A percentile compares a stretch with the other conserved stretches of the same genome.
phyloP scores from a whole-genome alignment of 2,888 invertebrate genomes.

The Autographa pulchrina region DNA sequence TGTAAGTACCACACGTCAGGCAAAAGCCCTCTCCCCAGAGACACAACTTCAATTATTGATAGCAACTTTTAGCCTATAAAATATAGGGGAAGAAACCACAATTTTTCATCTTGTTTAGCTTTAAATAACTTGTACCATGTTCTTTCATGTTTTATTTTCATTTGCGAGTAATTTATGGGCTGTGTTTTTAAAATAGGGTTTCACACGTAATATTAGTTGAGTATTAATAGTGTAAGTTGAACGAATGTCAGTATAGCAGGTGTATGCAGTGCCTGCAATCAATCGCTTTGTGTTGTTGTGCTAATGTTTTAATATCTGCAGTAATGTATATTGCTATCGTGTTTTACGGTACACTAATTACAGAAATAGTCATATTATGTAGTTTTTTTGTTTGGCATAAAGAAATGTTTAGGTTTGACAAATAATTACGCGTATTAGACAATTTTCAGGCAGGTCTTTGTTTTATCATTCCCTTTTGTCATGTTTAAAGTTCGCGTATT shows the following conservation, averaged over 20 bases:
- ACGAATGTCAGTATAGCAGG: slow-evolving; percentile 46
- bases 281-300: slow-evolving; percentile 46
- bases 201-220: slow-evolving; percentile 42
- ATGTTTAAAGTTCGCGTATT: too few species aligned
- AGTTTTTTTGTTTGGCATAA: too few species aligned
- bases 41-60: slow-evolving; percentile 88
- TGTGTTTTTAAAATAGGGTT: slow-evolving; percentile 49
- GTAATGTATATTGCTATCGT: slow-evolving; percentile 31
- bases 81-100: slow-evolving; percentile 80
- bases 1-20: slow-evolving; percentile 60
- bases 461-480: too few species aligned
- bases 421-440: too few species aligned
- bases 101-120: slow-evolving; percentile 83
- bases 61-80: slow-evolving; percentile 87
- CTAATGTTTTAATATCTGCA: slow-evolving; percentile 44
- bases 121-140: slow-evolving; percentile 75
- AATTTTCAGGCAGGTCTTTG: too few species aligned
- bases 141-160: slow-evolving; percentile 51
- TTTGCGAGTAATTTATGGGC: slow-evolving; percentile 43
- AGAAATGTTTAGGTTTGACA: too few species aligned
- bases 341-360: slow-evolving; percentile 8
- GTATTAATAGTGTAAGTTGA: slow-evolving; percentile 41
- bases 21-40: slow-evolving; percentile 81
- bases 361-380: not conserved
- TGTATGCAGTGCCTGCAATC: slow-evolving; percentile 37